phyloP scores from a whole-genome alignment of 2,113 vertebrate genomes.

The Talpa occidentalis region DNA sequence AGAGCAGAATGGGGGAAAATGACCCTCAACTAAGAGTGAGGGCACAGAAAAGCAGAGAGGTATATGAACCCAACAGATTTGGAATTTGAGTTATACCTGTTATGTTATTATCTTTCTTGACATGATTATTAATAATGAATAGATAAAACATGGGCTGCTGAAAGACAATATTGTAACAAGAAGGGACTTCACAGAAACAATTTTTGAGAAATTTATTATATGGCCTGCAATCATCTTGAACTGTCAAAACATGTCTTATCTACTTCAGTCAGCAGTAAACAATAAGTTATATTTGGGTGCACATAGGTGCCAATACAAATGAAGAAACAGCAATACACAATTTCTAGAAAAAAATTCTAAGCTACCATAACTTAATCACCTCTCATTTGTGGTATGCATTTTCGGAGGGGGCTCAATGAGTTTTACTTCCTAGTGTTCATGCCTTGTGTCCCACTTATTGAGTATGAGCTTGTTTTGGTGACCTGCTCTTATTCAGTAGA shows the following conservation, averaged over 20 bases:
- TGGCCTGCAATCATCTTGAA: not conserved
- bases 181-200: not conserved
- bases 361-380: not conserved
- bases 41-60: not conserved
- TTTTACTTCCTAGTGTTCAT: not conserved
- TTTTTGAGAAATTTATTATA: slow-evolving; percentile 51
- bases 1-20: not conserved
- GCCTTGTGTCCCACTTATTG: not conserved
- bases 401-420: not conserved
- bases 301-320: not conserved
- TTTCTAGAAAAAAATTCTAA: not conserved
- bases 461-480: not conserved
- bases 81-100: slow-evolving; percentile 27
- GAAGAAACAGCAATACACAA: not conserved
- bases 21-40: not conserved
- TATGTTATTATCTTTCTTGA: slow-evolving; percentile 27
- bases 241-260: not conserved
- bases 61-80: not conserved
- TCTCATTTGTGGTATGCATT: not conserved
- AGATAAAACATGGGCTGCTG: not conserved
- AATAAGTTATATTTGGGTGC: not conserved
- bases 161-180: not conserved
- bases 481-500: not conserved
- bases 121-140: slow-evolving; percentile 33
- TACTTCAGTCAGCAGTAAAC: slow-evolving; percentile 11